Percentiles rank a stretch among this genome's conserved stretches.
Evolutionary conservation across 2,797 vertebrate genomes (phyloP).

Genomic region (Paramormyrops hopkinsi): DNA sequence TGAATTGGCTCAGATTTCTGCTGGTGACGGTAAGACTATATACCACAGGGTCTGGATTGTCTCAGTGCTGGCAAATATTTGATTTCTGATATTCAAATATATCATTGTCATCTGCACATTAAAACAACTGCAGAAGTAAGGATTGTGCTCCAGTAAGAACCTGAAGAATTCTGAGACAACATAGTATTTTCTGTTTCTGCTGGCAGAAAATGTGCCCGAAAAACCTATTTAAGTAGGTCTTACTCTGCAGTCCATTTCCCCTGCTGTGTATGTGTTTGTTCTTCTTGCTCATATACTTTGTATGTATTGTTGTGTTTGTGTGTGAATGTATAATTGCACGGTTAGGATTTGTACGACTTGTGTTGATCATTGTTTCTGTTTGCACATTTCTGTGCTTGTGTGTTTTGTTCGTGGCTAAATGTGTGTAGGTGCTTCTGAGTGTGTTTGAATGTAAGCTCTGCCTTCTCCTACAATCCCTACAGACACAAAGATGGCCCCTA

Average conservation of each 20-base stretch:
- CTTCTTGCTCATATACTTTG: neutral
- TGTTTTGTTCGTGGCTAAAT: neutral
- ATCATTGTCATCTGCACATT: neutral
- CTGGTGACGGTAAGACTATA: neutral
- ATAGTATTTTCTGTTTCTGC: neutral
- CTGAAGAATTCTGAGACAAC: neutral
- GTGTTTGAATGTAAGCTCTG: constrained; percentile 51
- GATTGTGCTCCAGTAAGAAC: neutral
- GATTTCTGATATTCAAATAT: neutral
- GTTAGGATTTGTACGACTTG: neutral
- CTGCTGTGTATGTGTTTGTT: neutral
- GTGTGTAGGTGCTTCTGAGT: constrained; percentile 51
- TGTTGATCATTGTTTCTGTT: neutral
- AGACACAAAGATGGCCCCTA: constrained; percentile 43
- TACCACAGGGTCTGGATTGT: neutral
- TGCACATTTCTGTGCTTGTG: neutral
- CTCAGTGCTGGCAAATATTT: neutral
- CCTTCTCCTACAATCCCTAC: constrained; percentile 20
- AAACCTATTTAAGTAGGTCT: neutral
- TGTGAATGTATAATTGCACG: neutral
- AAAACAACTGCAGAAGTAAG: neutral
- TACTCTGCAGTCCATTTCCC: neutral
- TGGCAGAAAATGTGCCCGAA: neutral
- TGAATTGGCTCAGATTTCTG: neutral
- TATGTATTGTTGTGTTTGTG: neutral